Percentiles rank a stretch among this genome's conserved stretches.
Evolutionary conservation across 30 jellyfish, hydroid and myxozoan species (phyloP).

Genomic region (Rhopilema esculentum): DNA sequence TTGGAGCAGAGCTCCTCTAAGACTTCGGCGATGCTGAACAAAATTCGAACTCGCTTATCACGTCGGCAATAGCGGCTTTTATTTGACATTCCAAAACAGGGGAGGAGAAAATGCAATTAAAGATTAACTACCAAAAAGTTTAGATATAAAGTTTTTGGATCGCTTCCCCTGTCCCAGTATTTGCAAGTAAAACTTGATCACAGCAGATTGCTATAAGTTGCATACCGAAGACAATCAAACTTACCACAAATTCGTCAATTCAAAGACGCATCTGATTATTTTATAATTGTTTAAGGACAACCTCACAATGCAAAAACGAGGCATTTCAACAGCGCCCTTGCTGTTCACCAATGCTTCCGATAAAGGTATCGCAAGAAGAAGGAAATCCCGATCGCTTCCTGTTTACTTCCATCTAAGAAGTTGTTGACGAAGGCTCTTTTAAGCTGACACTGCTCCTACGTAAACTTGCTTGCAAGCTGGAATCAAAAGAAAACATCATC

Average conservation of each 20-base stretch:
- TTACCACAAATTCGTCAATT: too few relatives aligned
- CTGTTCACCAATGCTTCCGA: slow-evolving; percentile 92
- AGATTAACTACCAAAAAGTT: too few relatives aligned
- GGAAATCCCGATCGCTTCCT: slow-evolving; percentile 95
- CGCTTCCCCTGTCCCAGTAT: too few relatives aligned
- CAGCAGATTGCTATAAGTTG: too few relatives aligned
- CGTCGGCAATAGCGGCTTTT: too few relatives aligned
- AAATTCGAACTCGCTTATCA: background rate
- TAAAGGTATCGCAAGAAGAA: slow-evolving; percentile 83
- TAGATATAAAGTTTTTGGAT: too few relatives aligned
- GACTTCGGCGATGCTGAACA: slow-evolving; percentile 88
- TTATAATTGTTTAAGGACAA: too few relatives aligned
- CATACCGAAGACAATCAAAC: too few relatives aligned
- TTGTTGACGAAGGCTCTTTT: slow-evolving; percentile 87
- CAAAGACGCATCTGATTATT: too few relatives aligned
- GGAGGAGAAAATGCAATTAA: too few relatives aligned
- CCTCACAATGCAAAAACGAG: slow-evolving; percentile 85
- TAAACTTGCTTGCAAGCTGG: slow-evolving; percentile 89
- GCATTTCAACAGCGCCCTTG: slow-evolving; percentile 90
- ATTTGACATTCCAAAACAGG: too few relatives aligned
- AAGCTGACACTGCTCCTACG: slow-evolving; percentile 98
- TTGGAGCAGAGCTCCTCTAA: slow-evolving; percentile 80
- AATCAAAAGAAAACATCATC: background rate
- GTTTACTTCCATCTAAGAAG: slow-evolving; percentile 96
- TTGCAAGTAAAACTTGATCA: too few relatives aligned